These are phyloP conservation scores for Gila robusta DNA, from an alignment of 2,797 vertebrate species.

Conservation along the genomic window DNA sequence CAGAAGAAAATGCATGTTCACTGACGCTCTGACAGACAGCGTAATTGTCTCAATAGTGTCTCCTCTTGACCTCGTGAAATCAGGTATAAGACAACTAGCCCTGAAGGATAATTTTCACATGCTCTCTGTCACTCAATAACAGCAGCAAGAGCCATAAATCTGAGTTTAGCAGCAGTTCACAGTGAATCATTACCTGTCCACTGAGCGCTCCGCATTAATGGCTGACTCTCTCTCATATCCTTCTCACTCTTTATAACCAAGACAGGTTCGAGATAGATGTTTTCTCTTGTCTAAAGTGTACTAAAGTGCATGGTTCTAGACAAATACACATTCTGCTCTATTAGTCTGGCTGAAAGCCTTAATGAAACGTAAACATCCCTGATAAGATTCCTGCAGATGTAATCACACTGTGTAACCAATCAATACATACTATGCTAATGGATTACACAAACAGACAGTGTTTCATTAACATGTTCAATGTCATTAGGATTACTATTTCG, in stretches of 20 bases:
- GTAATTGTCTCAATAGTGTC: slow-evolving; percentile 31
- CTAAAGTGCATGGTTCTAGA: slow-evolving; percentile 8
- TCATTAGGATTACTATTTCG: slow-evolving; percentile 30
- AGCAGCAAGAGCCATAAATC: slow-evolving; percentile 61
- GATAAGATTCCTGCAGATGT: slow-evolving; percentile 52
- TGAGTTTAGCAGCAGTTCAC: slow-evolving; percentile 58
- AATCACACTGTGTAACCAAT: slow-evolving; percentile 50
- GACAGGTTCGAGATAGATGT: slow-evolving; percentile 9
- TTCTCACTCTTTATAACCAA: slow-evolving; percentile 26
- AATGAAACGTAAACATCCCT: slow-evolving; percentile 58
- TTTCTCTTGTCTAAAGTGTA: slow-evolving; percentile 19
- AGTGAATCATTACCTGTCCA: slow-evolving; percentile 73
- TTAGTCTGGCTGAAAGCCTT: slow-evolving; percentile 39
- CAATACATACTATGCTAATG: slow-evolving; percentile 59
- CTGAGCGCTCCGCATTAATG: slow-evolving; percentile 38
- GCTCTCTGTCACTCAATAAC: slow-evolving; percentile 63
- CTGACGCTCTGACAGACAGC: slow-evolving; percentile 22
- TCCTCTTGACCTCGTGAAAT: slow-evolving; percentile 55
- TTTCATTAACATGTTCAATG: slow-evolving; percentile 53
- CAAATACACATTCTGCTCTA: slow-evolving; percentile 38
- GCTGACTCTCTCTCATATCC: slow-evolving; percentile 23
- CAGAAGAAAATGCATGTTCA: slow-evolving; percentile 13
- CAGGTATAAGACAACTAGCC: slow-evolving; percentile 47
- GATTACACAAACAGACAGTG: slow-evolving; percentile 46
- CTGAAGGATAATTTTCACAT: slow-evolving; percentile 64